Base-by-base conservation (phyloP, 2,797 vertebrate genomes). In the Acipenser oxyrinchus region DNA sequence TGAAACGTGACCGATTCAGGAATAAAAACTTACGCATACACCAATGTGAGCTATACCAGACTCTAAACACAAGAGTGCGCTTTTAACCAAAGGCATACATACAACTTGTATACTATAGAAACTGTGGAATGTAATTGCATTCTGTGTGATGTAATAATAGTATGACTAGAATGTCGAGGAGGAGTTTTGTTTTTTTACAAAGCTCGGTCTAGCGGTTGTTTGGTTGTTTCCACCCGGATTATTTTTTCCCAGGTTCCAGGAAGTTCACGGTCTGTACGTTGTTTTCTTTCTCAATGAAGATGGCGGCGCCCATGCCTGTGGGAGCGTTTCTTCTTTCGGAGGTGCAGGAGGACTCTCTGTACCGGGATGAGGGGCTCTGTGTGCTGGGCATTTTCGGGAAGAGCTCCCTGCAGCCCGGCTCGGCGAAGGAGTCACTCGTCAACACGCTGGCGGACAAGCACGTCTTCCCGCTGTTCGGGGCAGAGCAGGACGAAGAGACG, bases 311-410 rank as follows among this genome's bases (percentile, higher is more conserved):
- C 0, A 58, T 86, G 58, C 79, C 73, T 1, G 13, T 90, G 2
- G 79, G 60, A 13, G 37, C 72, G 8, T 70, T 89, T 63, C 75
- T 91, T 0, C 76, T 74, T 63, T 72, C 80, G 37, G 86, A 79
- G 60, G 63, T 78, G 10, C 67, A 37, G 62, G 88, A 80, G 63
- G 93, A 93, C 58, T 71, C 82, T 0, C 50, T 82, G 1, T 86
- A 85, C 77, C 87, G 88, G 71, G 96, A 97, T 8, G 94, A 95
- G 52, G 96, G 94, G n/a, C 84, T 96, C 64, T 98, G 96, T 73
- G 92, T 99, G 1, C 87, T 98, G 53, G 96, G 96, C 2, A 83
- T 98, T 60, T 96, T 98, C 73, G 96, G 96, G 6, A 97, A 96
- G 71, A 97, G 93, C 60, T 88, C 85, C 53, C 78, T 90, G 84